Conservation (phyloP, 2,888 invertebrate species). For the Itoplectis maculator region DNA sequence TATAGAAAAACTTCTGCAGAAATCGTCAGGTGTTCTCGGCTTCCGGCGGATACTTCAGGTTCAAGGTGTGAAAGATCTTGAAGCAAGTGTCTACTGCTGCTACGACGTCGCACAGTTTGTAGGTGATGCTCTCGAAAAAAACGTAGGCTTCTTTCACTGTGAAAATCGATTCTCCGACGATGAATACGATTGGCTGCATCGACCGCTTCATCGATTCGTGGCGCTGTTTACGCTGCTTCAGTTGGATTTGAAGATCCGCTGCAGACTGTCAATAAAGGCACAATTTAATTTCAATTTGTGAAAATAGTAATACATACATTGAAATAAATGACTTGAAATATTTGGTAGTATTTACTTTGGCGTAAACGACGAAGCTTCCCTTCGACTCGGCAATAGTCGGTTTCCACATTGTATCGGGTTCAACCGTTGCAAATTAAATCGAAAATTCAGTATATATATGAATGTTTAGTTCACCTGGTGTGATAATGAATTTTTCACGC, state of each 20-base stretch:
- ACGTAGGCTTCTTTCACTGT: neutral
- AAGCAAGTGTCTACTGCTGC: neutral
- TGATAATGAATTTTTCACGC: too few relatives aligned
- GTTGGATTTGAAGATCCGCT: neutral
- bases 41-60: neutral
- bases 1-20: neutral
- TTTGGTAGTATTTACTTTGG: neutral
- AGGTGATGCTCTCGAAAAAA: neutral
- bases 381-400: neutral
- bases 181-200: neutral
- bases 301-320: neutral
- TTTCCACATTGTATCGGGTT: conserved; percentile 4
- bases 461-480: too few relatives aligned
- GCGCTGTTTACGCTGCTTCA: neutral
- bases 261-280: neutral
- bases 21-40: conserved; percentile 3
- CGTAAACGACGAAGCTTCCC: neutral
- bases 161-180: neutral
- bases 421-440: neutral
- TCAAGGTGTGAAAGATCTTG: neutral
- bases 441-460: too few relatives aligned
- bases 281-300: neutral
- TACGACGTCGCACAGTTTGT: conserved; percentile 3
- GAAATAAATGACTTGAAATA: neutral
- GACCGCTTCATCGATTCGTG: neutral